Percentiles rank a stretch among this genome's conserved stretches.
These are phyloP conservation scores for Orchestes rusci DNA, from an alignment of 2,888 invertebrate species.

Conservation along the genomic window DNA sequence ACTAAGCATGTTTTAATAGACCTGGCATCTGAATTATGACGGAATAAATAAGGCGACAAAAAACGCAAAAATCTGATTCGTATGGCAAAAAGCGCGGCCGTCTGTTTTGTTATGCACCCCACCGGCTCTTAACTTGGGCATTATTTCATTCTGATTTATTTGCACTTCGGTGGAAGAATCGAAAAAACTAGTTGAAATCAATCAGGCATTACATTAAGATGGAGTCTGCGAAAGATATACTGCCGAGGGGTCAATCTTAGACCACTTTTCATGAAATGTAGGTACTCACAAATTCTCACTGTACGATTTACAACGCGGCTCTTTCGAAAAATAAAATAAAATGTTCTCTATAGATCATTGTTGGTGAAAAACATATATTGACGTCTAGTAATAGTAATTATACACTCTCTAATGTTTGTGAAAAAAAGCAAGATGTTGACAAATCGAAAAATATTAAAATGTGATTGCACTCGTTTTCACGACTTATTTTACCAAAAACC, in stretches of 20 bases:
- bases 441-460: no score
- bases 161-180: slow-evolving; percentile 46
- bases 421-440: no score
- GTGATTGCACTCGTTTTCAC: no score
- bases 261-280: no score
- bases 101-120: slow-evolving; percentile 46
- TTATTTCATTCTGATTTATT: slow-evolving; percentile 47
- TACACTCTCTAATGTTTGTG: no score
- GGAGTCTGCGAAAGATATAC: slow-evolving; percentile 45
- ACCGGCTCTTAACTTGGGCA: slow-evolving; percentile 29
- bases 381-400: no score
- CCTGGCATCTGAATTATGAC: slow-evolving; percentile 30
- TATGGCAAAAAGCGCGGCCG: slow-evolving; percentile 29
- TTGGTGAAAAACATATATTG: no score
- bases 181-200: slow-evolving; percentile 47
- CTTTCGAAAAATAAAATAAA: no score
- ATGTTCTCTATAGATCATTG: no score
- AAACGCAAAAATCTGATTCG: slow-evolving; percentile 39
- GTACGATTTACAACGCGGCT: no score
- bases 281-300: no score
- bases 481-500: no score
- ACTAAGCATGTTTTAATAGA: slow-evolving; percentile 39
- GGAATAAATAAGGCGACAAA: slow-evolving; percentile 30
- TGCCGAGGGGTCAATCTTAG: slow-evolving; percentile 29
- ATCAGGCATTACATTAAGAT: slow-evolving; percentile 45